A percentile compares a stretch with the other conserved stretches of the same genome.
These are phyloP conservation scores for Pachliopta kotzebuea DNA, from an alignment of 2,888 invertebrate species.

Conservation along the genomic window DNA sequence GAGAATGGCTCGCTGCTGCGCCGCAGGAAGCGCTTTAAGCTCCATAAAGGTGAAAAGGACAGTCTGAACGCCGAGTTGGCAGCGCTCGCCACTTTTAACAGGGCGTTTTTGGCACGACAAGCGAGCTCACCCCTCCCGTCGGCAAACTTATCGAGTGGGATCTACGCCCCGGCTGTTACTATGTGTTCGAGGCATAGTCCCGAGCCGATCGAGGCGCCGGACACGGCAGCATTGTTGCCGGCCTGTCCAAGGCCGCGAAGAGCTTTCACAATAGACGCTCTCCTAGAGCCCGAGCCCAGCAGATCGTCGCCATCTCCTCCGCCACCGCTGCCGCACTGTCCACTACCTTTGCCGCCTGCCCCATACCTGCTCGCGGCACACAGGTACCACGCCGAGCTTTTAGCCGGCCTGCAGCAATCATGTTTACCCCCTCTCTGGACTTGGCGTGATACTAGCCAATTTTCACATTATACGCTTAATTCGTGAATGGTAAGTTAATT, in stretches of 20 bases:
- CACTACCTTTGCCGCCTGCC: constrained; percentile 61
- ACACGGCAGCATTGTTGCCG: constrained; percentile 57
- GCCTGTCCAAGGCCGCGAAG: constrained; percentile 73
- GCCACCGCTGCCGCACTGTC: constrained; percentile 66
- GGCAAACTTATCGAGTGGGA: constrained; percentile 55
- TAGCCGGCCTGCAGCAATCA: constrained; percentile 72
- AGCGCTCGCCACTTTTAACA: constrained; percentile 86
- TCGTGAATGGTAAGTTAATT: constrained; percentile 71
- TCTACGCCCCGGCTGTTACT: constrained; percentile 61
- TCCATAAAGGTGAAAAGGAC: constrained; percentile 83
- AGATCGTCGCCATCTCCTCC: constrained; percentile 77
- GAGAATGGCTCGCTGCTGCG: constrained; percentile 92
- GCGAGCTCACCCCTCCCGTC: constrained; percentile 65
- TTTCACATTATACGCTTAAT: constrained; percentile 77
- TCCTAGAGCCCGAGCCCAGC: constrained; percentile 86
- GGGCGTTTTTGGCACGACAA: constrained; percentile 83
- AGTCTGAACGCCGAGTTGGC: constrained; percentile 85
- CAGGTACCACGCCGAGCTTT: constrained; percentile 71
- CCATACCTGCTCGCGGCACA: constrained; percentile 71
- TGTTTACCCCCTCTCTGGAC: constrained; percentile 74
- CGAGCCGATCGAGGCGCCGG: constrained; percentile 65
- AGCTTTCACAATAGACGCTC: constrained; percentile 93
- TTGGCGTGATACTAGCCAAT: constrained; percentile 73
- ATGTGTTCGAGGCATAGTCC: constrained; percentile 64
- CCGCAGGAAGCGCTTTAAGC: constrained; percentile 90